Evolutionary conservation across 2,113 vertebrate species (phyloP), one percentile per base, ranked within the genome.

Genomic region (Microtus oregoni): DNA sequence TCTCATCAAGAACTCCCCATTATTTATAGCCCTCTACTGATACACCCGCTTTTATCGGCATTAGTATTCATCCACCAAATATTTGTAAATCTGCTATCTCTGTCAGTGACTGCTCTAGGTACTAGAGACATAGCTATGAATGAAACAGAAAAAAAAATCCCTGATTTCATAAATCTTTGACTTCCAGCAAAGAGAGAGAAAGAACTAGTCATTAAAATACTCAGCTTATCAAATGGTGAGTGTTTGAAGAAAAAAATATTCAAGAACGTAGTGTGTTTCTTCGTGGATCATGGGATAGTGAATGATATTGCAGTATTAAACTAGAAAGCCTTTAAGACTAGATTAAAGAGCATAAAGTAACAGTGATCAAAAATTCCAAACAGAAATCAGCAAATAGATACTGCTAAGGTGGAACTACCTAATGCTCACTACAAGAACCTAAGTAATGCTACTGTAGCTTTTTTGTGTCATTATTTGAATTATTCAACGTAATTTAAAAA

Each of bases 1-100:
- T 89, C 26, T 44, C 17, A 81, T 91, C 75, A 63, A 96, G 78
- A 70, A 90, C 22, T 73, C 22, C n/a, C 89, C 68, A 67, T 86
- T 52, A 94, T 77, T 93, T 89, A 35, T 70, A 41, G 38, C 38
- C 75, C 63, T 88, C 44, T 50, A 20, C 2, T 86, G 47, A 76
- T 32, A 50, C 11, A 93, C 28, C 63, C 6, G 24, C 32, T 76
- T 82, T 88, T 85, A 89, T 73, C 32, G 73, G 26, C 70, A 91
- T 15, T 76, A 30, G 35, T 78, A 81, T 24, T 86, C 35, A 91
- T 44, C n/a, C 19, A 50, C 11, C 35, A 91, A 96, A 58, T 89
- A 93, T 88, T 73, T 90, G 28, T 10, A 7, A 22, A 26, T 52
- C 4, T 70, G 7, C 50, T 52, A 63, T 15, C 24, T 55, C 15